These are phyloP conservation scores for Trichopria drosophilae DNA, from an alignment of 2,888 invertebrate species.

Conservation along the genomic window DNA sequence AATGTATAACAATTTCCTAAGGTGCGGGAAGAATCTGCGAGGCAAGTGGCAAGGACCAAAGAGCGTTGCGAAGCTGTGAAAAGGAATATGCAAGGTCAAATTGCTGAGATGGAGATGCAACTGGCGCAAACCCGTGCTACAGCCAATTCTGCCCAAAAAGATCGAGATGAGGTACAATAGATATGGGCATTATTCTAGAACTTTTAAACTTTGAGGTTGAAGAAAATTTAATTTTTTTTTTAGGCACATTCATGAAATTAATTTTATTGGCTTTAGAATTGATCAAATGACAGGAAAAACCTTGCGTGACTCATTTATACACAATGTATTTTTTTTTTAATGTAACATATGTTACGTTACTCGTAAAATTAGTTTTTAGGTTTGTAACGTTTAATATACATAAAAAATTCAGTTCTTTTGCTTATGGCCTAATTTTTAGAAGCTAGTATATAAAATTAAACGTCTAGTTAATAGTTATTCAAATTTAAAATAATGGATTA, in stretches of 20 bases:
- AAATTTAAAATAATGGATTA: too few relatives aligned
- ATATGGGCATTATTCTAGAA: not conserved
- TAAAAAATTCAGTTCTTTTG: too few relatives aligned
- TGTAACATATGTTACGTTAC: too few relatives aligned
- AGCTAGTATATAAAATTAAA: too few relatives aligned
- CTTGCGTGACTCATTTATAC: too few relatives aligned
- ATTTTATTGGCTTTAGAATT: not conserved
- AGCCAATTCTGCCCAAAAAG: slow-evolving; percentile 68
- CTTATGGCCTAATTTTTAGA: too few relatives aligned
- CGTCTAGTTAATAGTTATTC: too few relatives aligned
- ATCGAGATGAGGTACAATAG: slow-evolving; percentile 64
- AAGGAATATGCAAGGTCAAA: slow-evolving; percentile 67
- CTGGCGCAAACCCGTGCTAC: slow-evolving; percentile 68
- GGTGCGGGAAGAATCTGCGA: slow-evolving; percentile 69
- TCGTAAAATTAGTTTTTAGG: too few relatives aligned
- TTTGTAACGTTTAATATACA: too few relatives aligned
- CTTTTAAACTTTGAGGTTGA: not conserved
- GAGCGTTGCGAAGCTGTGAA: slow-evolving; percentile 69
- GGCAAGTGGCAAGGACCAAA: slow-evolving; percentile 68
- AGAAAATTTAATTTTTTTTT: not conserved
- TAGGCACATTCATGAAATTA: not conserved
- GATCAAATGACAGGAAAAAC: not conserved
- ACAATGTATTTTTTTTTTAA: slow-evolving; percentile 1
- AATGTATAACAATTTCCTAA: slow-evolving; percentile 47
- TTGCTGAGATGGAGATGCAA: slow-evolving; percentile 70